Conservation (phyloP, 2,888 invertebrate genomes). For the Apeira syringaria region DNA sequence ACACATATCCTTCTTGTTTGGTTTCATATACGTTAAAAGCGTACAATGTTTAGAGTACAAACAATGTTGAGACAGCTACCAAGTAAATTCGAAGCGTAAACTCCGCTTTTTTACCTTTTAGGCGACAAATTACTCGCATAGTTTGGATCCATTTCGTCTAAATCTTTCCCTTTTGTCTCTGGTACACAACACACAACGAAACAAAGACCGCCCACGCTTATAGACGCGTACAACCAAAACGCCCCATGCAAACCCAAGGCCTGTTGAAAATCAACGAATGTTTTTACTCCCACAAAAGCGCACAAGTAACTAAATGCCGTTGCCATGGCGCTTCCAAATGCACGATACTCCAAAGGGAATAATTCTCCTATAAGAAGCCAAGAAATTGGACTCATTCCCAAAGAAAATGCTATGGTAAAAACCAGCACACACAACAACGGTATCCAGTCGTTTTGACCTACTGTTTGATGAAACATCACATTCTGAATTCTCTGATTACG, state of each 20-base stretch:
- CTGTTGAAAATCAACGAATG: constrained; percentile 92
- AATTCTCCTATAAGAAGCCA: constrained; percentile 93
- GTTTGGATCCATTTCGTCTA: constrained; percentile 93
- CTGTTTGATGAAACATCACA: constrained; percentile 75
- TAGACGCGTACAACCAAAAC: constrained; percentile 94
- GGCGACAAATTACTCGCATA: constrained; percentile 80
- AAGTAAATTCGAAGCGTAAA: constrained; percentile 15
- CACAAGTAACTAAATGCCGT: constrained; percentile 94
- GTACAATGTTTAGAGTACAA: too few species aligned
- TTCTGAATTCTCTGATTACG: constrained; percentile 79
- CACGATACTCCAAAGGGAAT: constrained; percentile 92
- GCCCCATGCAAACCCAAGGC: constrained; percentile 91
- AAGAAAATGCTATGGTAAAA: constrained; percentile 93
- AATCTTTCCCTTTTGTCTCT: constrained; percentile 94
- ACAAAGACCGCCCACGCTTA: constrained; percentile 91
- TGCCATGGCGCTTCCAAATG: constrained; percentile 94
- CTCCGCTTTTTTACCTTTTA: constrained; percentile 57
- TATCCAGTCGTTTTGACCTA: constrained; percentile 90
- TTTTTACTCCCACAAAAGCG: constrained; percentile 93
- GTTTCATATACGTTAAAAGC: too few species aligned
- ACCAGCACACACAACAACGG: constrained; percentile 92
- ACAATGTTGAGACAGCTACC: too few species aligned
- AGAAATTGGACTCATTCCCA: constrained; percentile 94
- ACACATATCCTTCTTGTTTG: too few species aligned
- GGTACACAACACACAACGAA: constrained; percentile 94